phyloP scores from a whole-genome alignment of 2,113 vertebrate species.

The Solea senegalensis region DNA sequence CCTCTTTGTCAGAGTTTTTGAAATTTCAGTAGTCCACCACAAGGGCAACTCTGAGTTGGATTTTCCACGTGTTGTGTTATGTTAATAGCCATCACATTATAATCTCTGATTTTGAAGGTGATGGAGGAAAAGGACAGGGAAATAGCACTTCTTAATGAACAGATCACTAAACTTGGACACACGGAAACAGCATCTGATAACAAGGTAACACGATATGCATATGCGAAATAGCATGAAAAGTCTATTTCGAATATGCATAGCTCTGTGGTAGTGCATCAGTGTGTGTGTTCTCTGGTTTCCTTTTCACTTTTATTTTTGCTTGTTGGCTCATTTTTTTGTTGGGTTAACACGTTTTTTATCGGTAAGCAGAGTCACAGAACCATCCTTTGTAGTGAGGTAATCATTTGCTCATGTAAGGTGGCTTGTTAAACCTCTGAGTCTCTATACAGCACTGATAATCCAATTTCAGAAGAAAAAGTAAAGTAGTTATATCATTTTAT shows the following conservation, averaged over 20 bases:
- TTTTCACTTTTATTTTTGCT: conserved; percentile 37
- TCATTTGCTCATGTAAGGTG: conserved; percentile 59
- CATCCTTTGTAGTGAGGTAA: conserved; percentile 59
- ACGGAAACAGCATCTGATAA: conserved; percentile 86
- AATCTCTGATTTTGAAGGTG: conserved; percentile 86
- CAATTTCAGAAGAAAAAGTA: not conserved
- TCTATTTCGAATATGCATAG: conserved; percentile 65
- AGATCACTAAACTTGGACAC: conserved; percentile 88
- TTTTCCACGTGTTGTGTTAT: conserved; percentile 49
- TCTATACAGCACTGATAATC: not conserved
- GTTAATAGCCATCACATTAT: conserved; percentile 80
- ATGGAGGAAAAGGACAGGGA: conserved; percentile 91
- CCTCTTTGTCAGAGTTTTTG: not conserved
- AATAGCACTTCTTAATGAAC: conserved; percentile 88
- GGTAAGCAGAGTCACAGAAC: conserved; percentile 57
- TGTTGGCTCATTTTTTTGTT: conserved; percentile 37
- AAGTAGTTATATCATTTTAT: no score
- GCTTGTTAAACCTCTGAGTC: conserved; percentile 63
- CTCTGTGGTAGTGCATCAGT: conserved; percentile 58
- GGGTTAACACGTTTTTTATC: not conserved
- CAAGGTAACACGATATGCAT: conserved; percentile 84
- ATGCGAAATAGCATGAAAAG: conserved; percentile 45
- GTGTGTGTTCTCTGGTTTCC: conserved; percentile 61
- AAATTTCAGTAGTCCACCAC: conserved; percentile 18
- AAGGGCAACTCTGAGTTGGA: conserved; percentile 21